A percentile compares a stretch with the other conserved stretches of the same genome.
These are phyloP conservation scores for Parauchenoglanis punctatus DNA, from an alignment of 2,797 vertebrate species.

Conservation along the genomic window DNA sequence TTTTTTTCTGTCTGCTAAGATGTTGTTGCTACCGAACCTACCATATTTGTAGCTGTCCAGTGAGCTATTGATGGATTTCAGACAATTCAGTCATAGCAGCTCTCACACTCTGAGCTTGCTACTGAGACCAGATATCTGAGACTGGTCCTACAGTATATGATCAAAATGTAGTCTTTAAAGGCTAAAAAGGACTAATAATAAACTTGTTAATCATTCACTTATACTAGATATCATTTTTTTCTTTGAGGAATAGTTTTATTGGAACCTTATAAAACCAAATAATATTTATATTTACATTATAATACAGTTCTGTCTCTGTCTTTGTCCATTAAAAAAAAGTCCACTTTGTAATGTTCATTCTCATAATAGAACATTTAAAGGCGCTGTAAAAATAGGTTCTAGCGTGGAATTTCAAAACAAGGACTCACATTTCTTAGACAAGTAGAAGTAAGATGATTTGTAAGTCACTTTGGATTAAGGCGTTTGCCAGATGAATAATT, in stretches of 20 bases:
- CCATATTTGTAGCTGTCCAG: too few species aligned
- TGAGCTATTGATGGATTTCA: too few species aligned
- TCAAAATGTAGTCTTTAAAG: background rate
- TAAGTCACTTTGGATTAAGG: conserved; percentile 22
- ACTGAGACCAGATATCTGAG: too few species aligned
- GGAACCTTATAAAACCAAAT: background rate
- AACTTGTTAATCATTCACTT: background rate
- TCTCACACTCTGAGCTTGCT: too few species aligned
- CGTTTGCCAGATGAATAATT: conserved; percentile 30
- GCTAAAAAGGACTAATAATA: background rate
- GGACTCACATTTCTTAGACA: conserved; percentile 10
- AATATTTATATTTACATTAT: background rate
- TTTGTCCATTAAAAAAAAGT: background rate
- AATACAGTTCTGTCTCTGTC: background rate
- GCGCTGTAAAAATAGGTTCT: background rate
- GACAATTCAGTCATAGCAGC: too few species aligned
- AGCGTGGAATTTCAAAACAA: background rate
- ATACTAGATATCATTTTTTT: background rate
- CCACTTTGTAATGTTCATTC: background rate
- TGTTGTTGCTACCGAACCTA: too few species aligned
- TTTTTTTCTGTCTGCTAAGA: too few species aligned
- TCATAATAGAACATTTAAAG: background rate
- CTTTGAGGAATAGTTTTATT: too few species aligned
- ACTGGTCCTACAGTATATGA: background rate
- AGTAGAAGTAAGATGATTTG: background rate